Base-by-base conservation (phyloP, 2,113 vertebrate genomes). In the Vulpes ferrilata region DNA sequence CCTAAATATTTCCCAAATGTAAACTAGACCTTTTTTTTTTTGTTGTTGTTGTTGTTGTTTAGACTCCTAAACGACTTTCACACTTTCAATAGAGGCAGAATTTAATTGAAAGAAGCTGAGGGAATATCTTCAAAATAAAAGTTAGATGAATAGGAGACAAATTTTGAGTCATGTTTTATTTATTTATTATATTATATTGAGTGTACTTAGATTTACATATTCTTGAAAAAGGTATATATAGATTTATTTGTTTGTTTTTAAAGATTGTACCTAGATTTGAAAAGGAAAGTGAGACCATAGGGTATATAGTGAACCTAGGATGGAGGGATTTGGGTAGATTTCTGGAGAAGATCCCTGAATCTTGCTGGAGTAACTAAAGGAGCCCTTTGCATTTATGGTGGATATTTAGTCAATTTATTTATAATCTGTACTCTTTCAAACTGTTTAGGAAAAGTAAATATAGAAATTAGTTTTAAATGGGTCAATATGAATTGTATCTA, bases 401-500 rank as follows among this genome's bases (percentile, higher is more conserved):
- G 15, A 27, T 67, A 23, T 93, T 91, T 78, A 88, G 12, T 48
- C 19, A 4, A 51, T 67, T 82, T 32, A 71, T 86, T 95, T 74
- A 71, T 90, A 87, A 93, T 25, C 16, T 83, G 0, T 3, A n/a
- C 27, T 96, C 32, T 51, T 94, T 93, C 30, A 53, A 38, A 64
- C 32, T 97, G 59, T 35, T 88, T 93, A 71, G 71, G 35, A 87
- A 96, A 96, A 67, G 23, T 64, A 95, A 95, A 85, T 30, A 78
- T 81, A 90, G 19, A 16, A 79, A 55, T 90, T 19, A 38, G 19
- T 92, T 96, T 85, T 96, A 90, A 90, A 64, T 87, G 38, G 35
- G 74, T 87, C 48, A 89, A 22, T 60, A 35, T 86, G 19, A 25
- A 76, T 64, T 55, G 11, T 55, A 84, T 82, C 16, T 91, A 64